These are phyloP conservation scores for Leuciscus waleckii DNA, from an alignment of 2,797 vertebrate genomes.

Conservation along the genomic window DNA sequence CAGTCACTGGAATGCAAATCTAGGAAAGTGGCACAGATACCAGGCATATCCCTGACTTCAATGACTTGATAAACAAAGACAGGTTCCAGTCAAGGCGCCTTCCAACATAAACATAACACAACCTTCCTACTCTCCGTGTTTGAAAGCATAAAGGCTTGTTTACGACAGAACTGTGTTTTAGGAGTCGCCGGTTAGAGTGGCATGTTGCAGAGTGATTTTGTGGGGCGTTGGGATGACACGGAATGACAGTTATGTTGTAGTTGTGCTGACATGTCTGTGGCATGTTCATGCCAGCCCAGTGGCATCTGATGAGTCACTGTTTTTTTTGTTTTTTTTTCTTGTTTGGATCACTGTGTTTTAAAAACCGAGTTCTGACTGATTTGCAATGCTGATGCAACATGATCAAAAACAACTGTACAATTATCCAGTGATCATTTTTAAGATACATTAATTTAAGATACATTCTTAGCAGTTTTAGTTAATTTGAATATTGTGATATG, in stretches of 20 bases:
- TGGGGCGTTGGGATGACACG: slow-evolving; percentile 35
- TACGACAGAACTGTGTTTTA: not conserved
- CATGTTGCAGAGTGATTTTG: slow-evolving; percentile 43
- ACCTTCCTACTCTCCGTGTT: not conserved
- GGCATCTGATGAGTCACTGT: slow-evolving; percentile 46
- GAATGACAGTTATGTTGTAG: slow-evolving; percentile 44
- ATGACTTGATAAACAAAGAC: slow-evolving; percentile 36
- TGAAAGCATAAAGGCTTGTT: slow-evolving; percentile 4
- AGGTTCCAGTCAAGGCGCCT: slow-evolving; percentile 16
- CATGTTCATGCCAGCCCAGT: slow-evolving; percentile 48
- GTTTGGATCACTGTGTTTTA: slow-evolving; percentile 49
- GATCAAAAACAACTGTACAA: not conserved
- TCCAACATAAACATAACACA: slow-evolving; percentile 1
- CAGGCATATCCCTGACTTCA: slow-evolving; percentile 12
- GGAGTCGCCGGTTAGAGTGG: not conserved
- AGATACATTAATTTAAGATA: not conserved
- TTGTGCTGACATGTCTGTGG: slow-evolving; percentile 54
- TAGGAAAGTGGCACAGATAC: slow-evolving; percentile 53
- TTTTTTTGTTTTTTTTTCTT: slow-evolving; percentile 52
- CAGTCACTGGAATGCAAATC: slow-evolving; percentile 56
- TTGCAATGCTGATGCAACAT: slow-evolving; percentile 36
- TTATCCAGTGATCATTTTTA: not conserved
- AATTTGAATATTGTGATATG: not conserved
- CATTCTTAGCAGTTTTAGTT: not conserved
- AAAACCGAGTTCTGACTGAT: slow-evolving; percentile 53